phyloP scores from a whole-genome alignment of 2,113 vertebrate genomes.

The Perccottus glenii region DNA sequence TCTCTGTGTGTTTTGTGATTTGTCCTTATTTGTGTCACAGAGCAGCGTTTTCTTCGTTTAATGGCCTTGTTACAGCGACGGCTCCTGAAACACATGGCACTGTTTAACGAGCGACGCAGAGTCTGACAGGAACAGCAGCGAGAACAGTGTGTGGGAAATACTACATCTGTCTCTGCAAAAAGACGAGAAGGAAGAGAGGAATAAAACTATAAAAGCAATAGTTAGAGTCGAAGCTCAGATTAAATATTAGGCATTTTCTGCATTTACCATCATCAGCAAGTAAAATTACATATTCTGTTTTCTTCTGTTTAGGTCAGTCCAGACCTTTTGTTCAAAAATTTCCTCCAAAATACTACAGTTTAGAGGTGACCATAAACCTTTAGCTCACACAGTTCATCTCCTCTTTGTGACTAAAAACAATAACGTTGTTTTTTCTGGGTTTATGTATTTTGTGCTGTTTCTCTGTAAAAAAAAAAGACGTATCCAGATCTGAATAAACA shows the following conservation, averaged over 20 bases:
- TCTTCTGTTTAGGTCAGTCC: too few species aligned
- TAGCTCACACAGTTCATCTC: too few species aligned
- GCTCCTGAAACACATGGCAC: not conserved
- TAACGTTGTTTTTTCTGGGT: too few species aligned
- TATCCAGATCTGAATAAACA: too few species aligned
- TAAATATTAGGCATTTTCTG: not conserved
- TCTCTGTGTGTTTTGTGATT: not conserved
- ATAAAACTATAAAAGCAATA: slow-evolving; percentile 1
- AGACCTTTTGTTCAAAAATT: too few species aligned
- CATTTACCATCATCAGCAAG: not conserved
- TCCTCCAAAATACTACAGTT: too few species aligned
- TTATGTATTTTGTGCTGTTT: too few species aligned
- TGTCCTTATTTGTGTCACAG: not conserved
- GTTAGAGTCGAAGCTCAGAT: not conserved
- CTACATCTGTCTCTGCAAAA: slow-evolving; percentile 7
- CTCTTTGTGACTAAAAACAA: too few species aligned
- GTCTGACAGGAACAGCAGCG: not conserved
- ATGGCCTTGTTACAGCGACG: slow-evolving; percentile 3
- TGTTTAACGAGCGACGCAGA: not conserved
- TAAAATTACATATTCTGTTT: too few species aligned
- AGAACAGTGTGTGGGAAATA: slow-evolving; percentile 3
- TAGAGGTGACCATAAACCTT: too few species aligned
- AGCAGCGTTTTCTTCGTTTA: not conserved
- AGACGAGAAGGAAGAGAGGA: not conserved
- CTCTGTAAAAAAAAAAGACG: too few species aligned